Evolutionary conservation across 1,140 invertebrate species (phyloP).

Genomic region (Drosophila sucinea): DNA sequence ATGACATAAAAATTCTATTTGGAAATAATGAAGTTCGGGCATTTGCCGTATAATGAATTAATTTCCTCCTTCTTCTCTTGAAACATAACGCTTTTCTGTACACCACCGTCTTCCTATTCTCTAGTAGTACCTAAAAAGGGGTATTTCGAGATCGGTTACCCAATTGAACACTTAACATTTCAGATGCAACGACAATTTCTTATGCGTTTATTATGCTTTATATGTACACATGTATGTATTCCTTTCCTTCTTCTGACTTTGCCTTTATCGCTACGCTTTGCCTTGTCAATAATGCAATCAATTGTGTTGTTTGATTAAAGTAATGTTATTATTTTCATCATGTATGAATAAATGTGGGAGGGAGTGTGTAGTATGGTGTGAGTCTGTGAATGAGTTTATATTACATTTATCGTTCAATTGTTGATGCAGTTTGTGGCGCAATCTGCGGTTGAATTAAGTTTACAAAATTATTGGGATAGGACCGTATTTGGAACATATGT

Average conservation of each 20-base stretch:
- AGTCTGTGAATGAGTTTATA: constrained; percentile 6
- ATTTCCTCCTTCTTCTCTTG: no score
- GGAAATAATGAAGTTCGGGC: no score
- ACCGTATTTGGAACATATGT: constrained; percentile 14
- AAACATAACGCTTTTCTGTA: no score
- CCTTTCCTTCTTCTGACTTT: constrained; percentile 13
- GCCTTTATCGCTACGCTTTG: constrained; percentile 42
- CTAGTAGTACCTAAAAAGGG: background rate
- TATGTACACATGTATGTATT: background rate
- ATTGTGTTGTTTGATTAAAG: constrained; percentile 59
- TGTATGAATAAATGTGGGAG: constrained; percentile 13
- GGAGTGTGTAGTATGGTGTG: constrained; percentile 1
- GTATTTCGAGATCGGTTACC: background rate
- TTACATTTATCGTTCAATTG: constrained; percentile 48
- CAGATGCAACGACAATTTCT: background rate
- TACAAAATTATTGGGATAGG: constrained; percentile 11
- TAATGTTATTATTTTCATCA: constrained; percentile 49
- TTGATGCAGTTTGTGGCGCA: constrained; percentile 41
- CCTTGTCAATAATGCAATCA: constrained; percentile 62
- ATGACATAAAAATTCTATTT: no score
- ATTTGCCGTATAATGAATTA: no score
- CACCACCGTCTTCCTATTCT: no score
- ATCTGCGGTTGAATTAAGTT: constrained; percentile 21
- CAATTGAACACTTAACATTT: background rate
- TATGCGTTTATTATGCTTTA: background rate